Evolutionary conservation across 2,888 invertebrate genomes (phyloP), one percentile per base, ranked within the genome.

Genomic region (Saturnia japonica): DNA sequence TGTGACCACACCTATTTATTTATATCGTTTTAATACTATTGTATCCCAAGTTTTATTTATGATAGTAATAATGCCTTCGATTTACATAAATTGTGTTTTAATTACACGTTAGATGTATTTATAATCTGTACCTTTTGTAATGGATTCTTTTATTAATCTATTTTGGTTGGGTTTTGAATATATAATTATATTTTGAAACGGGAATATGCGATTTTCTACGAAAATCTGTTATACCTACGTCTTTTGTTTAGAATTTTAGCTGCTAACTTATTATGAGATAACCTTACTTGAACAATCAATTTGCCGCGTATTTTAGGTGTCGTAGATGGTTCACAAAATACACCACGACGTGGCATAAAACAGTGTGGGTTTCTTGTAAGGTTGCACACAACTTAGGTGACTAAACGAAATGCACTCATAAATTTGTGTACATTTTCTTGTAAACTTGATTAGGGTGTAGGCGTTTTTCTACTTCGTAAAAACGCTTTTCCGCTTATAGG

Each of bases 71-170:
- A 88, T 82, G 80, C 82, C 80, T 85, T 85, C 81, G 80, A 84
- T 86, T 83, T 83, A 80, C 82, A 87, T 88, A 86, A 87, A 88
- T 87, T 77, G 77, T 71, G 75, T 75, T 84, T 82, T 88, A 88
- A 88, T 88, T 87, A 85, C 76, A 84, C 70, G 80, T 82, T 83
- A 77, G 72, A 73, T 74, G 73, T 75, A 76, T 82, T 80, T 81
- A 79, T 80, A 78, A 79, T 75, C 73, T 75, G 72, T 76, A 74
- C 74, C 69, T 74, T 78, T 77, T 76, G 72, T 76, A 73, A 70
- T 68, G 54, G 45, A 72, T 71, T 68, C 60, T 68, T 60, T 34
- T 70, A 67, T 62, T 60, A n/a, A 54, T 68, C 54, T 68, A 54
- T 68, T 68, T 28, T 54, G 34, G 40, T 64, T 64, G 40, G 7